Evolutionary conservation across 2,113 vertebrate genomes (phyloP).

Genomic region (Vidua chalybeata): DNA sequence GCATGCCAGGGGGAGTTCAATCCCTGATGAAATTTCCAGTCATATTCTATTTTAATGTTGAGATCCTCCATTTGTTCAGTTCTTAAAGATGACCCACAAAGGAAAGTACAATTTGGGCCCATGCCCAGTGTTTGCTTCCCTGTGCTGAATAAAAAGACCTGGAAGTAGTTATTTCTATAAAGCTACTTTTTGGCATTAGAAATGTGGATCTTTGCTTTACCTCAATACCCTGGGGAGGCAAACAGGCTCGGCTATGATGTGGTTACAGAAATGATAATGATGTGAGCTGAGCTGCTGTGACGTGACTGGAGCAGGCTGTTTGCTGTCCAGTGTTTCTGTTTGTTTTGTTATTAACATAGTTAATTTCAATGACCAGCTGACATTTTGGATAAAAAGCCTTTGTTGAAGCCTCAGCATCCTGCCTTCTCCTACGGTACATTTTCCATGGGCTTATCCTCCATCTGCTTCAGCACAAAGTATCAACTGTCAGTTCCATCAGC

Average conservation of each 20-base stretch:
- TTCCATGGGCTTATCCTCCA: background rate
- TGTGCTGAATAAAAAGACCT: background rate
- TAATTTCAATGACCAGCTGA: background rate
- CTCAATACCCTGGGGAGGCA: background rate
- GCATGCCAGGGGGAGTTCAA: background rate
- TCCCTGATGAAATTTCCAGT: constrained; percentile 45
- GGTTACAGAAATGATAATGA: background rate
- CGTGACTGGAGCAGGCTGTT: background rate
- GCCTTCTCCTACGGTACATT: background rate
- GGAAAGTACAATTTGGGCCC: constrained; percentile 34
- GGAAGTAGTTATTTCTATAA: constrained; percentile 22
- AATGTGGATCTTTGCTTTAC: background rate
- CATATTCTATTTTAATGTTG: constrained; percentile 18
- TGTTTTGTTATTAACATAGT: background rate
- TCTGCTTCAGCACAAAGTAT: constrained; percentile 17
- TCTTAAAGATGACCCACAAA: constrained; percentile 48
- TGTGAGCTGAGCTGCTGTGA: background rate
- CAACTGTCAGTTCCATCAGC: background rate
- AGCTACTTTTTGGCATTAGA: background rate
- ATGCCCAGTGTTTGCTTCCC: constrained; percentile 17
- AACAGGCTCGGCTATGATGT: accelerated
- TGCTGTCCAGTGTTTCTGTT: background rate
- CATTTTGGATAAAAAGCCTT: background rate
- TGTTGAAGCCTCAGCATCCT: background rate
- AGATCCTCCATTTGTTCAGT: constrained; percentile 37